A percentile compares a stretch with the other conserved stretches of the same genome.
Conservation (phyloP, 2,888 invertebrate species). For the Nymphalis polychloros region DNA sequence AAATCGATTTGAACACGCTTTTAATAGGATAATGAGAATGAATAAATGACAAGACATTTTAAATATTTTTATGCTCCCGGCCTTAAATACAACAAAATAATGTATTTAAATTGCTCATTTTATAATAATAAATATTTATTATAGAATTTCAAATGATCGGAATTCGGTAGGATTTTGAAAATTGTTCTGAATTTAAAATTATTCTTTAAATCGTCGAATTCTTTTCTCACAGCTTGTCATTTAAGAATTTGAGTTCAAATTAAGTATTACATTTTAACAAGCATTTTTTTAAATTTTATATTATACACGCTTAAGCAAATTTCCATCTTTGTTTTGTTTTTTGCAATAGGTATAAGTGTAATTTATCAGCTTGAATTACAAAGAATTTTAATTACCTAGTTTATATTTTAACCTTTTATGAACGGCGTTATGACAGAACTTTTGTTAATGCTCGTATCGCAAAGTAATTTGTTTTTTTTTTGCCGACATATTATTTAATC, state of each 20-base stretch:
- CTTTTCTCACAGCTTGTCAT: conserved; percentile 35
- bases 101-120: conserved; percentile 3
- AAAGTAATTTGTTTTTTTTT: too few species aligned
- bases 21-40: conserved; percentile 1
- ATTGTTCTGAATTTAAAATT: conserved; percentile 20
- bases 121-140: not conserved
- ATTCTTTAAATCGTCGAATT: conserved; percentile 22
- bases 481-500: too few species aligned
- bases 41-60: conserved; percentile 1
- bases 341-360: not conserved
- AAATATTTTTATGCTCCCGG: conserved; percentile 6
- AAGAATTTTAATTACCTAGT: too few species aligned
- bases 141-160: conserved; percentile 29
- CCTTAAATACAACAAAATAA: not conserved
- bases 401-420: too few species aligned
- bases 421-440: too few species aligned
- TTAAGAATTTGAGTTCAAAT: not conserved
- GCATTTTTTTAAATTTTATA: too few species aligned
- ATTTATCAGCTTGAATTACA: too few species aligned
- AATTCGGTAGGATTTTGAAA: conserved; percentile 39
- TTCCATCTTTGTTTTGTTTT: not conserved
- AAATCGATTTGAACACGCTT: not conserved
- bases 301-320: too few species aligned
- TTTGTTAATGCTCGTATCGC: too few species aligned
- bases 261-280: not conserved